Evolutionary conservation across 2,888 invertebrate species (phyloP), one percentile per base, ranked within the genome.

Genomic region (Chydorus sphaericus): DNA sequence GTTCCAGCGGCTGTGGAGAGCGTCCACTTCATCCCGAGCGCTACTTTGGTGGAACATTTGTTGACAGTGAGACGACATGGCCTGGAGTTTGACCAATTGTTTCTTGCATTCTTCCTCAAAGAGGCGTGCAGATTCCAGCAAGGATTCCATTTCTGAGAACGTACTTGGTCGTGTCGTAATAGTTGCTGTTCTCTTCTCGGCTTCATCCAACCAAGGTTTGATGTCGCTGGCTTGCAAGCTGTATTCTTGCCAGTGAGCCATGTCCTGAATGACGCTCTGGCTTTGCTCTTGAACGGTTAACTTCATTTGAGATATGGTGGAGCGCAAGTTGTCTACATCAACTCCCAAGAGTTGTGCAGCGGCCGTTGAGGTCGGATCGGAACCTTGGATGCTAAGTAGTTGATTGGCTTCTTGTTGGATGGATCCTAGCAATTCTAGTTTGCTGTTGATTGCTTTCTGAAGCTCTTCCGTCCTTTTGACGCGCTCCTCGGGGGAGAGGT

Each of bases 191-290:
- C 83, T 84, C n/a, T 81, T 71, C 72, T 93, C 92, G 18, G 87
- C 85, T 66, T 85, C 78, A 67, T 90, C 86, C 56, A 94, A 79
- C 84, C 91, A 89, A 1, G 91, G 90, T 67, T 85, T 83, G 53
- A 92, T 78, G 68, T 85, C 81, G 58, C 68, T 65, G 5, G 61
- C 76, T 56, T 80, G 82, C 48, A 78, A 76, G 70, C 90, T 86
- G 69, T 89, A 90, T 63, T 81, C 80, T 66, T 88, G 82, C 86
- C 89, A 91, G 61, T 84, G 85, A 36, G 80, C 78, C 49, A 91
- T 73, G 66, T 91, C 89, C 64, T 83, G 80, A 60, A 80, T 77
- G 1, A 88, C 82, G 3, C 81, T 77, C 62, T 81, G 79, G 11
- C 83, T 81, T 66, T 89, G 85, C 60, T 81, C 79, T 66, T 82